A percentile compares a stretch with the other conserved stretches of the same genome.
Conservation (phyloP, 2,113 vertebrate species). For the Melanotaenia duboulayi region DNA sequence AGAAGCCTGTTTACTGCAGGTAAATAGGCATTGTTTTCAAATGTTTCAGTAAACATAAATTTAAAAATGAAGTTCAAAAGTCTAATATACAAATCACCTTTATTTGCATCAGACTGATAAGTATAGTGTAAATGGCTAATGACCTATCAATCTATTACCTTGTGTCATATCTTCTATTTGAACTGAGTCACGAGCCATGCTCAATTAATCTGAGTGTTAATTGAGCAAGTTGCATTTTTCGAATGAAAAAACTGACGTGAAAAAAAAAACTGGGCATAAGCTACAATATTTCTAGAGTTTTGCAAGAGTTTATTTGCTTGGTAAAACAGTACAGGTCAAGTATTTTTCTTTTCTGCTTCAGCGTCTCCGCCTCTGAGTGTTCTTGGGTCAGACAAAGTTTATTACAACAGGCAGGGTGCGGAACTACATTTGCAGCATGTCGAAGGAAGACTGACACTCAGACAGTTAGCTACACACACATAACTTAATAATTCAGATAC, state of each 20-base stretch:
- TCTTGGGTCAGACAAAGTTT: slow-evolving; percentile 76
- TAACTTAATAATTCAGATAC: slow-evolving; percentile 30
- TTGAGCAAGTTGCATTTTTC: too few relatives aligned
- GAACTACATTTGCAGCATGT: slow-evolving; percentile 69
- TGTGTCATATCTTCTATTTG: too few relatives aligned
- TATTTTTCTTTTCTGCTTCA: slow-evolving; percentile 22
- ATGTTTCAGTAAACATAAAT: neutral
- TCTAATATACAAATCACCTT: neutral
- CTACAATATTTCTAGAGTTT: neutral
- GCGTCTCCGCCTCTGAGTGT: slow-evolving; percentile 69
- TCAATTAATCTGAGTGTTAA: too few relatives aligned
- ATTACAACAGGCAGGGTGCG: slow-evolving; percentile 75
- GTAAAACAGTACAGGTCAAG: neutral
- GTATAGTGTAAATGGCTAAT: too few relatives aligned
- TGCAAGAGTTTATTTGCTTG: neutral
- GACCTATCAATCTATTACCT: too few relatives aligned
- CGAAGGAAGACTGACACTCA: slow-evolving; percentile 51
- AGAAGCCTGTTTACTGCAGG: neutral
- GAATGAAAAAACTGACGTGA: too few relatives aligned
- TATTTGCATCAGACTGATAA: neutral
- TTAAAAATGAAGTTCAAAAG: neutral
- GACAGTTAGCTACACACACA: slow-evolving; percentile 39
- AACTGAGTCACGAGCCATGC: too few relatives aligned
- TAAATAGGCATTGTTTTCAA: neutral
- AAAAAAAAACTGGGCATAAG: too few relatives aligned